Evolutionary conservation across 2,888 invertebrate genomes (phyloP).

Genomic region (Heliconius cydno): DNA sequence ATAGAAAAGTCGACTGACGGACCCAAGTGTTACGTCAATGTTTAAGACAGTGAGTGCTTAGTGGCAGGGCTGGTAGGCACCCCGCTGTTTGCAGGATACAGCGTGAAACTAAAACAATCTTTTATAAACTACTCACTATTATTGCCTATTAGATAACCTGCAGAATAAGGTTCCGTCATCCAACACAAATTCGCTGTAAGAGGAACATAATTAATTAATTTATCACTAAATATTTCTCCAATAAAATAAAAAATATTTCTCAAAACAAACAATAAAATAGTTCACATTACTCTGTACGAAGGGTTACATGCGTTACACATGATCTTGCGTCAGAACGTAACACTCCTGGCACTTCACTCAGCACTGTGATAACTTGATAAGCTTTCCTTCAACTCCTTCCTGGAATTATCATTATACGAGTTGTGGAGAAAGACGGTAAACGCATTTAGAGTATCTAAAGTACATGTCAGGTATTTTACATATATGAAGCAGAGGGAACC

Average conservation of each 20-base stretch:
- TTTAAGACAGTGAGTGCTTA: no score
- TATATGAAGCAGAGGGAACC: background rate
- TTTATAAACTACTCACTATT: no score
- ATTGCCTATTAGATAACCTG: no score
- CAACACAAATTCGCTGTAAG: no score
- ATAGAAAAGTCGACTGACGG: no score
- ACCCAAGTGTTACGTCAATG: no score
- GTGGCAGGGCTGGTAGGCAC: no score
- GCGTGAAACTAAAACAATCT: no score
- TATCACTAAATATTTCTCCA: background rate
- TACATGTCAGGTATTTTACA: background rate
- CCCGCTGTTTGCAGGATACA: no score
- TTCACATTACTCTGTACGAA: conserved; percentile 8
- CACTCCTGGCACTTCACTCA: conserved; percentile 6
- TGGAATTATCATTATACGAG: conserved; percentile 9
- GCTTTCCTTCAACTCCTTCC: conserved; percentile 21
- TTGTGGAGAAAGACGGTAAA: background rate
- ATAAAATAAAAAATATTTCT: background rate
- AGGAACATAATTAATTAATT: background rate
- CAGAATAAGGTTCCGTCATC: no score
- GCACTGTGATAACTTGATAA: conserved; percentile 24
- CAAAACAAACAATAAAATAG: background rate
- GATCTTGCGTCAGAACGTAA: conserved; percentile 21
- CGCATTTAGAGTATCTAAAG: conserved; percentile 5
- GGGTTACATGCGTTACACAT: conserved; percentile 14